Evolutionary conservation across 2,888 invertebrate genomes (phyloP), one percentile per base, ranked within the genome.

Genomic region (Ormia ochracea): DNA sequence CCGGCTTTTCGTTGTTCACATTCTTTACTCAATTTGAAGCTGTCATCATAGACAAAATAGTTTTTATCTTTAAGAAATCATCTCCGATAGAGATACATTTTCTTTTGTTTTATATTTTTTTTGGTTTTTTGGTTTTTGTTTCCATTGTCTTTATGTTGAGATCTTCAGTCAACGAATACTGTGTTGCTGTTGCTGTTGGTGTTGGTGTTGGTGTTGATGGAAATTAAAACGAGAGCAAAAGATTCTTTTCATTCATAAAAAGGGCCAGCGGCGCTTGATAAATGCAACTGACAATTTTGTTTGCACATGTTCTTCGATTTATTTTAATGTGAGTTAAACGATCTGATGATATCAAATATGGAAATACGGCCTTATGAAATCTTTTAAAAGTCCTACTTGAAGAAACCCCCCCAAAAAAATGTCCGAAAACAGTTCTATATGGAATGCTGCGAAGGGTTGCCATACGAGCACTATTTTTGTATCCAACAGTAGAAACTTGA

Each of bases 21-120:
- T 58, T 48, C 50, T 66, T 69, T 54, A 56, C 65, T 69, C 76
- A 77, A 69, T 74, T 63, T 70, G 56, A 77, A 70, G 63, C 80
- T 76, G 80, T 80, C 80, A 80, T 80, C 80, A 80, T 80, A 80
- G 80, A 80, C 80, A 80, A 80, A 80, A 80, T 80, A 80, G 80
- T 80, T 80, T 72, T 80, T 80, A 80, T 80, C 80, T 80, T 58
- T 58, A 72, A 80, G 63, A 33, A 73, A 63, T 50, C 9, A 80
- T 80, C 80, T 73, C 80, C 80, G 80, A 28, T 56, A 36, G 31
- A 41, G 26, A 45, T 41, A 77, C 33, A 41, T 52, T 48, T 56
- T 14, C 54, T 45, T 41, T 50, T 17, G n/a, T n/a, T n/a, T n/a
- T n/a, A n/a, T n/a, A n/a, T n/a, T n/a, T n/a, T n/a, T n/a, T n/a